Evolutionary conservation across 2,113 vertebrate species (phyloP), one percentile per base, ranked within the genome.

Genomic region (Nipponia nippon): DNA sequence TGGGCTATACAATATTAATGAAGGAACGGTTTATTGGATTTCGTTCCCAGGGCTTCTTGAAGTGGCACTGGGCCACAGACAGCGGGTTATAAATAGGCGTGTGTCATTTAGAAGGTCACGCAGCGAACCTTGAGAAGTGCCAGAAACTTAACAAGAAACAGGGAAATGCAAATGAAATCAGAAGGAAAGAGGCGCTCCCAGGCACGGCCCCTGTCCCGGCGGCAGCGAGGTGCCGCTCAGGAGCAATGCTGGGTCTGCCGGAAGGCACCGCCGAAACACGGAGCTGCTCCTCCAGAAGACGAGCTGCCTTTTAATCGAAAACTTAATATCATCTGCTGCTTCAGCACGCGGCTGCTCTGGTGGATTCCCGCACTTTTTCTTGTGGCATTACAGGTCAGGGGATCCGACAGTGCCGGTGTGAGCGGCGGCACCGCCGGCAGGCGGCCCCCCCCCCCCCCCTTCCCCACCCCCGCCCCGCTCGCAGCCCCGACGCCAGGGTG

Each of bases 31-130:
- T 69, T 59, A 44, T 42, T 40, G 75, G 66, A 25, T 73, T 73
- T 47, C 10, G 0, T 65, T 72, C 88, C 92, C 50, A 7, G 71
- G 73, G 90, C 77, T 67, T 46, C 83, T 49, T 44, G 2, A 66
- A 90, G 73, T 30, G 49, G 29, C 66, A 19, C 20, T 2, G 12
- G 89, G 89, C 83, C 83, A 52, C 58, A 34, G 73, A 10, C 93
- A 65, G 93, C 25, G 9, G 75, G 92, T 76, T 96, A 78, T 78
- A 91, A 96, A 94, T 44, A 95, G 63, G 80, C 29, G 0, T 13
- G 23, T 67, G 63, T 72, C 52, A 2, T 29, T 72, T 16, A 38
- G 94, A 81, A 96, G 90, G 94, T 94, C 97, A 81, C 32, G 1
- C 42, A 27, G 42, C 4, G 30, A 81, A 30, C 63, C 52, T 55